Base-by-base conservation (phyloP, 2,888 invertebrate genomes). In the Melanchra persicariae region DNA sequence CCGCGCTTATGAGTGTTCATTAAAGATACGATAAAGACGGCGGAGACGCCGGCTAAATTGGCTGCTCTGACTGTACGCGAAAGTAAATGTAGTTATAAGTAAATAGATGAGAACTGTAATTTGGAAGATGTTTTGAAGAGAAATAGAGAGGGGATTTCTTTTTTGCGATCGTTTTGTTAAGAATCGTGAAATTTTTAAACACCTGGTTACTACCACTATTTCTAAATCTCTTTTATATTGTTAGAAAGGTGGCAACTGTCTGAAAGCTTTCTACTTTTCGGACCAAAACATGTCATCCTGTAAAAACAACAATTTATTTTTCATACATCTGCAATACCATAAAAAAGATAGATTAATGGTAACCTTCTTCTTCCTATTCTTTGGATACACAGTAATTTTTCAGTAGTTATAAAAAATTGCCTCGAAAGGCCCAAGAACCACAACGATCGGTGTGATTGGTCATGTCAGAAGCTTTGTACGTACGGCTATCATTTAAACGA, bases 21-120 rank as follows among this genome's bases (percentile, higher is more conserved):
- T 95, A 95, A 94, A 95, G 95, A 95, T 95, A 95, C 94, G 93
- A 94, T 95, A 94, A 95, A 94, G 95, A 94, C 95, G 93, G 90
- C 91, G 92, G 91, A 87, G 89, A 88, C 91, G 85, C 75, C 77
- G 91, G 87, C 88, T 92, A 91, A 93, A 94, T 93, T 94, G 93
- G 91, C 93, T 94, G 91, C 87, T 87, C 85, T 86, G 85, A 87
- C 87, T 88, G 83, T 82, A 83, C 79, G 61, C 77, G 66, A 74
- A 72, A 80, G 81, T 83, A 60, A 78, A 77, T 82, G 70, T 74
- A 84, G 70, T 82, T 77, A 74, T 76, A 77, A 77, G 75, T 74
- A 82, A 78, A 84, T 74, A 74, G 55, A 70, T 68, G 70, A 47
- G 52, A 47, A 24, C 51, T 49, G 51, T 70, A 57, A 67, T 43